Percentiles rank a stretch among this genome's conserved stretches.
Evolutionary conservation across 2,888 invertebrate genomes (phyloP).

Genomic region (Athrips mouffetella): DNA sequence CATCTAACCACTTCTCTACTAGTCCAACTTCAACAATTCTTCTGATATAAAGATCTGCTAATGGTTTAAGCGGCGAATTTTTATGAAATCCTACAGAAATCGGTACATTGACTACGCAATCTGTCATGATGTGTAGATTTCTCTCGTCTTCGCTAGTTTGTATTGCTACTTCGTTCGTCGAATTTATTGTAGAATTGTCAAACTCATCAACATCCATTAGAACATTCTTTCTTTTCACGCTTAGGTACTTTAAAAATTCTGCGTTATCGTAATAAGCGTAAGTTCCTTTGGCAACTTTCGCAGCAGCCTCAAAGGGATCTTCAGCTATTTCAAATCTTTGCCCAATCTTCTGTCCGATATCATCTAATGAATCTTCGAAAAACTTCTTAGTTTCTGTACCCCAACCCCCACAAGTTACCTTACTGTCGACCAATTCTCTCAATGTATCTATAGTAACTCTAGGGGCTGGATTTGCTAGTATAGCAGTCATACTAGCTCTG

Average conservation of each 20-base stretch:
- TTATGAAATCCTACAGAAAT: conserved; percentile 89
- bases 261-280: conserved; percentile 90
- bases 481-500: conserved; percentile 90
- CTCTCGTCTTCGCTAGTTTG: conserved; percentile 44
- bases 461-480: conserved; percentile 86
- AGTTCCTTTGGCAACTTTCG: conserved; percentile 82
- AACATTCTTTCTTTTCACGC: conserved; percentile 74
- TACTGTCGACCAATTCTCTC: conserved; percentile 81
- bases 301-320: conserved; percentile 81
- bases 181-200: conserved; percentile 40
- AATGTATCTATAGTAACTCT: conserved; percentile 89
- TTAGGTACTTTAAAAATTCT: conserved; percentile 82
- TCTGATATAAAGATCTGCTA: conserved; percentile 82
- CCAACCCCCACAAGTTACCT: conserved; percentile 84
- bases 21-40: conserved; percentile 86
- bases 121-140: conserved; percentile 88
- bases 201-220: conserved; percentile 40
- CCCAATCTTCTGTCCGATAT: conserved; percentile 82
- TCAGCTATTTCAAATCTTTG: conserved; percentile 80
- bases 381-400: conserved; percentile 83
- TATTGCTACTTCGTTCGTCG: conserved; percentile 27
- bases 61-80: conserved; percentile 86
- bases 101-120: conserved; percentile 89
- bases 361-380: conserved; percentile 83
- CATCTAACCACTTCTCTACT: conserved; percentile 87